Conservation (phyloP, 2,113 vertebrate genomes). For the Ivindomyrus marchei region DNA sequence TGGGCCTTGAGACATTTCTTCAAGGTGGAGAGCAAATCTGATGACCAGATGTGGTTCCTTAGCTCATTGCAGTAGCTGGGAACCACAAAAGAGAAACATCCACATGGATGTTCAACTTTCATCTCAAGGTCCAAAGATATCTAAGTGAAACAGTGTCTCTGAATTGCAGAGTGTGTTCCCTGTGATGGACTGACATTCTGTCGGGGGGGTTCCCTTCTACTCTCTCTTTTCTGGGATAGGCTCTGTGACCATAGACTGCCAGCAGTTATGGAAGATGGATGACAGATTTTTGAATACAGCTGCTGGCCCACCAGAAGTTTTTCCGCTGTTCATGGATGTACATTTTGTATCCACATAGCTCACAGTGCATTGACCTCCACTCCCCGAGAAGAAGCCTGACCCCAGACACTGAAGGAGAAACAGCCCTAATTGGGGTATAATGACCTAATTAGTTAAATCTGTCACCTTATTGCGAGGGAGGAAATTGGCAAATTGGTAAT, state of each 20-base stretch:
- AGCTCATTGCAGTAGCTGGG: not conserved
- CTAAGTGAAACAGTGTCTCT: not conserved
- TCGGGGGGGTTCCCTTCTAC: not conserved
- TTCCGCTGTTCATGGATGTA: not conserved
- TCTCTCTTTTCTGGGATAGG: not conserved
- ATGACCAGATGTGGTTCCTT: not conserved
- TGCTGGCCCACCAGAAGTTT: not conserved
- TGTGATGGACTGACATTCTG: not conserved
- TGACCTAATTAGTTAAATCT: constrained; percentile 14
- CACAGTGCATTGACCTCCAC: not conserved
- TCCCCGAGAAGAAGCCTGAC: not conserved
- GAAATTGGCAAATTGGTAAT: constrained; percentile 8
- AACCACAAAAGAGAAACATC: not conserved
- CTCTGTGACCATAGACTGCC: not conserved
- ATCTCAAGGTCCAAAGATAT: not conserved
- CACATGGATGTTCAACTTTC: not conserved
- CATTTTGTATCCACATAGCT: not conserved
- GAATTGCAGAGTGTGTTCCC: not conserved
- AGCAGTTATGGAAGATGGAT: not conserved
- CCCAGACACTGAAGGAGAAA: constrained; percentile 5
- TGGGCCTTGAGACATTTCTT: not conserved
- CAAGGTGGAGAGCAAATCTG: not conserved
- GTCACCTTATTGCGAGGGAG: not conserved
- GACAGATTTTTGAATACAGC: not conserved
- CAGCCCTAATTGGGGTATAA: constrained; percentile 7